Conservation (phyloP, 2,113 vertebrate genomes). For the Trochalopteron elliotii region DNA sequence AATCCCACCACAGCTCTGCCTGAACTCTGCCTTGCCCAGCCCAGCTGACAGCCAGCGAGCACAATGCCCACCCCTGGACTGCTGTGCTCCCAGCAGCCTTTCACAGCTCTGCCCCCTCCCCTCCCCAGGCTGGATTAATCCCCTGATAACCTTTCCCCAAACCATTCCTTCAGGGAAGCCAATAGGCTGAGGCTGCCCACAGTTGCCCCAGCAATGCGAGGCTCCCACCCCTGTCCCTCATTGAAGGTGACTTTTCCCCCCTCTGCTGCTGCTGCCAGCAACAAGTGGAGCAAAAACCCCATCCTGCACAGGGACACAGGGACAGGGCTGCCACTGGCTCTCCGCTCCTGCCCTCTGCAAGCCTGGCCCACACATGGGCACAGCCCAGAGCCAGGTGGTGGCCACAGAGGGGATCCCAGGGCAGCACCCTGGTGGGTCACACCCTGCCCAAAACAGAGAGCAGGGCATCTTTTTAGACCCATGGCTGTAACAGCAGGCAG, state of each 20-base stretch:
- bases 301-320: neutral
- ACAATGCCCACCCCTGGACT: neutral
- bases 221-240: conserved; percentile 28
- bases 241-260: neutral
- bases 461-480: neutral
- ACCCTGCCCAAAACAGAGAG: neutral
- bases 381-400: neutral
- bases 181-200: neutral
- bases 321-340: neutral
- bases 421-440: accelerated
- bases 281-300: conserved; percentile 62
- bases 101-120: neutral
- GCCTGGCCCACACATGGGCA: neutral
- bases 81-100: neutral
- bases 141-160: neutral
- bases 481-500: neutral
- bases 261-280: conserved; percentile 36
- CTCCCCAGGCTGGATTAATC: neutral
- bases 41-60: neutral
- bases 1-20: neutral
- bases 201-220: conserved; percentile 62
- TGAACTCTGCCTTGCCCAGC: neutral
- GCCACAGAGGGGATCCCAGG: accelerated
- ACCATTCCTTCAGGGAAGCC: neutral
- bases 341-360: accelerated